Evolutionary conservation across 2,888 invertebrate species (phyloP).

Genomic region (Cremastinae sp.): DNA sequence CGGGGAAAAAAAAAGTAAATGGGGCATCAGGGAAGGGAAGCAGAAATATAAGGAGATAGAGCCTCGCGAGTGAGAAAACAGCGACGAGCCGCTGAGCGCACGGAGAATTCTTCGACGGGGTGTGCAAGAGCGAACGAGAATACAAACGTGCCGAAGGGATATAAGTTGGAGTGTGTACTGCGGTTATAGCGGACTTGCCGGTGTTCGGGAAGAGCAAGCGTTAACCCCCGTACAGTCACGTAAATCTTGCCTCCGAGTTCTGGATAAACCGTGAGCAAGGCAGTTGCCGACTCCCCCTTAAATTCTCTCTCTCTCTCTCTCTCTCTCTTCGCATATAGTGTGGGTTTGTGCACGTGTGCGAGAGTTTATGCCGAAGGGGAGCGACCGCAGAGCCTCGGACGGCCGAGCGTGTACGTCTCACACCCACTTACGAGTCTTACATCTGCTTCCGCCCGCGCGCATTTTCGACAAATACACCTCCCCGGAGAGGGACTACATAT

Average conservation of each 20-base stretch:
- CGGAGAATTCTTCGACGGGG: slow-evolving; percentile 11
- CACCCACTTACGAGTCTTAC: background rate
- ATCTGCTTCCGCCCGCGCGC: slow-evolving; percentile 1
- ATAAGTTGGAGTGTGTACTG: slow-evolving; percentile 50
- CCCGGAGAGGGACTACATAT: background rate
- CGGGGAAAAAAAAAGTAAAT: slow-evolving; percentile 10
- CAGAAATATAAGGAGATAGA: background rate
- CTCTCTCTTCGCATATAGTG: slow-evolving; percentile 4
- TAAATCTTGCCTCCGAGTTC: slow-evolving; percentile 53
- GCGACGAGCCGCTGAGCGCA: slow-evolving; percentile 22
- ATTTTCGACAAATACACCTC: slow-evolving; percentile 23
- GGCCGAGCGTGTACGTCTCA: background rate
- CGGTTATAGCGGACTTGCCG: background rate
- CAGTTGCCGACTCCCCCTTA: background rate
- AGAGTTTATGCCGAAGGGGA: no score
- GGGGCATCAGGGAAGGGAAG: background rate
- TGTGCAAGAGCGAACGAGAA: slow-evolving; percentile 51
- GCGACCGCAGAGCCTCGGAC: no score
- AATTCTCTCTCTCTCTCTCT: slow-evolving; percentile 1
- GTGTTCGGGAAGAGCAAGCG: slow-evolving; percentile 27
- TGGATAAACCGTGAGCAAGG: slow-evolving; percentile 20
- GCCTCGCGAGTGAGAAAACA: background rate
- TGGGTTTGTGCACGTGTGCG: background rate
- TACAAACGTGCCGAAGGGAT: slow-evolving; percentile 52
- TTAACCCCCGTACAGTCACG: slow-evolving; percentile 53